phyloP scores from a whole-genome alignment of 2,797 vertebrate genomes.

The Acridotheres tristis region DNA sequence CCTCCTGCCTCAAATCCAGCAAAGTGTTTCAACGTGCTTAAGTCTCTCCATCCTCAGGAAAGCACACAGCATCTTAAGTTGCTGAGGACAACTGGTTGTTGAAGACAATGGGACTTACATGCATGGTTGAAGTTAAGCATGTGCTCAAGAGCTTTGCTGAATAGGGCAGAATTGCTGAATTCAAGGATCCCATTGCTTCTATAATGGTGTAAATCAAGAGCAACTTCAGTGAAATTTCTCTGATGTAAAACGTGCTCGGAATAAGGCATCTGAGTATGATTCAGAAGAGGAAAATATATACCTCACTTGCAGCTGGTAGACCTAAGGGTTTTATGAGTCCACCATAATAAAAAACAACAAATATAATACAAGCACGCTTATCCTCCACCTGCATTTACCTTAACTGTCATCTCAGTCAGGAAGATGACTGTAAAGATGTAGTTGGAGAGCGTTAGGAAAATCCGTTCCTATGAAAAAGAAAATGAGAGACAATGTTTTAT shows the following conservation, averaged over 20 bases:
- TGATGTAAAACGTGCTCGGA: slow-evolving; percentile 4
- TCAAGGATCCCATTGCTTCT: slow-evolving; percentile 30
- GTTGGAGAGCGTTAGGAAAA: slow-evolving; percentile 95
- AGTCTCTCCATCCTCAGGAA: slow-evolving; percentile 12
- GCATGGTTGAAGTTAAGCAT: slow-evolving; percentile 28
- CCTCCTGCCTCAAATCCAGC: slow-evolving; percentile 35
- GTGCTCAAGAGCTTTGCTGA: slow-evolving; percentile 47
- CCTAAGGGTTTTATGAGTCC: not conserved
- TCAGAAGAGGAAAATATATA: not conserved
- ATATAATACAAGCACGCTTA: not conserved
- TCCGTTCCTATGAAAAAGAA: slow-evolving; percentile 85
- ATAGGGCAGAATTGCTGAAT: slow-evolving; percentile 44
- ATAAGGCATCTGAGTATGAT: not conserved
- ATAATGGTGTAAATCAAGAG: slow-evolving; percentile 56
- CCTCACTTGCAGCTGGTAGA: not conserved
- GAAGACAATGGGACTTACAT: slow-evolving; percentile 46
- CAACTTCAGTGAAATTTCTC: slow-evolving; percentile 28
- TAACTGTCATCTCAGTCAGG: slow-evolving; percentile 95
- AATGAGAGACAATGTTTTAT: slow-evolving; percentile 2
- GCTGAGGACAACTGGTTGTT: slow-evolving; percentile 35
- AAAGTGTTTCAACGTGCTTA: not conserved
- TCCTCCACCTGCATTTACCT: slow-evolving; percentile 75
- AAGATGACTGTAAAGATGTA: slow-evolving; percentile 99
- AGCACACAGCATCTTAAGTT: slow-evolving; percentile 7
- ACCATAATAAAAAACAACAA: not conserved